Percentiles rank a stretch among this genome's conserved stretches.
These are phyloP conservation scores for Seriola rivoliana DNA, from an alignment of 2,113 vertebrate genomes.

Conservation along the genomic window DNA sequence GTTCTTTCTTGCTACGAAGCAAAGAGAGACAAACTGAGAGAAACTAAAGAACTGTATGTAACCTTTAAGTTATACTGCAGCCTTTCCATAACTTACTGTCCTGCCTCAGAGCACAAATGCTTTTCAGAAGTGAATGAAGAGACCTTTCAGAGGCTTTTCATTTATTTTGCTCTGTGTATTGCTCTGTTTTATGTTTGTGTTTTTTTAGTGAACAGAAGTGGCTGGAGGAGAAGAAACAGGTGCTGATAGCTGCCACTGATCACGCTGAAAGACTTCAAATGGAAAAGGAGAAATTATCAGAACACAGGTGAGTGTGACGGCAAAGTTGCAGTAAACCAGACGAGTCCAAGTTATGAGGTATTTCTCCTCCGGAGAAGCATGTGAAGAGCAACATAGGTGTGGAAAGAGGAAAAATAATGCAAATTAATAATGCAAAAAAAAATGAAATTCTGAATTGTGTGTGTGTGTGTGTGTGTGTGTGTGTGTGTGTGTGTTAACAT, in stretches of 20 bases:
- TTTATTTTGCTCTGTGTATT: slow-evolving; percentile 4
- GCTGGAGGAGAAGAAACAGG: slow-evolving; percentile 81
- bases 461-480: neutral
- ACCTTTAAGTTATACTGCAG: neutral
- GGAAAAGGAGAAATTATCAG: slow-evolving; percentile 75
- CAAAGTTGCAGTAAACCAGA: neutral
- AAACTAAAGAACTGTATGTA: slow-evolving; percentile 81
- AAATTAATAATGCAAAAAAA: neutral
- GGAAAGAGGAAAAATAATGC: neutral
- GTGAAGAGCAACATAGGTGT: neutral
- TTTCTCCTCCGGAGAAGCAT: neutral
- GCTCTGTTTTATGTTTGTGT: slow-evolving; percentile 2
- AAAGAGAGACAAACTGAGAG: slow-evolving; percentile 78
- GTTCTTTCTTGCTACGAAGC: slow-evolving; percentile 80
- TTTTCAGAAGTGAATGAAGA: neutral
- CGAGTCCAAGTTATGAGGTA: neutral
- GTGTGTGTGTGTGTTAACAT: neutral
- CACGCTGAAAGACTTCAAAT: slow-evolving; percentile 57
- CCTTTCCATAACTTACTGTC: neutral
- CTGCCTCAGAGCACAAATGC: neutral
- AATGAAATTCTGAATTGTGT: neutral
- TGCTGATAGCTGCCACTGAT: slow-evolving; percentile 66
- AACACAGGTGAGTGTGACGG: slow-evolving; percentile 64
- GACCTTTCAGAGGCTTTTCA: neutral
- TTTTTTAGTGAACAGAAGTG: slow-evolving; percentile 81